Evolutionary conservation across 2,113 vertebrate species (phyloP).

Genomic region (Rhadina sibilatrix): DNA sequence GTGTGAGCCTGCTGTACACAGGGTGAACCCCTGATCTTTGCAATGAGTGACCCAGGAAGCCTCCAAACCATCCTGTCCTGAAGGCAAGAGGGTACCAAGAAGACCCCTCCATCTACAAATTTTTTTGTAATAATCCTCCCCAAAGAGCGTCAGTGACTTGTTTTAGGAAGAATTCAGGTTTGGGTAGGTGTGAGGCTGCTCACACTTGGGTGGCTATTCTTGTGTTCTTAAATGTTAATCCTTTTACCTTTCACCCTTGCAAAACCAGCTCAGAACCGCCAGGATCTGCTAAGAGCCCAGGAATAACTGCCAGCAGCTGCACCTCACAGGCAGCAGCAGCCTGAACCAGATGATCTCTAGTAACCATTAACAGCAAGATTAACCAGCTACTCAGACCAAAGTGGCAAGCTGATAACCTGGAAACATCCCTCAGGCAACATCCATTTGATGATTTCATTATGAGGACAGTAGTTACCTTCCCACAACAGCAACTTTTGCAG

Average conservation of each 20-base stretch:
- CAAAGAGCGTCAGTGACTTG: neutral
- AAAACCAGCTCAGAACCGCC: neutral
- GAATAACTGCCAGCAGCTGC: neutral
- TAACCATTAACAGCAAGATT: constrained; percentile 6
- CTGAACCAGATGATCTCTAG: neutral
- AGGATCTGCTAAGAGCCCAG: neutral
- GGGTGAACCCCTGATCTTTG: neutral
- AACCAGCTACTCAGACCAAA: neutral
- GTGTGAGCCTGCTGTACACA: neutral
- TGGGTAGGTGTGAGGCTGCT: neutral
- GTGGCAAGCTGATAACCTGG: neutral
- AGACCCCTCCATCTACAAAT: neutral
- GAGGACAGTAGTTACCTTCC: neutral
- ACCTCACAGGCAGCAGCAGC: neutral
- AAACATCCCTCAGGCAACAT: neutral
- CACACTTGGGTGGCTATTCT: neutral
- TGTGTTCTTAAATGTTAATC: neutral
- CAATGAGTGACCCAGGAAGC: neutral
- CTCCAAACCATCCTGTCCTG: neutral
- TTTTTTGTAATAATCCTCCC: neutral
- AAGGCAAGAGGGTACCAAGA: fast-evolving
- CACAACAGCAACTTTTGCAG: neutral
- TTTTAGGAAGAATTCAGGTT: neutral
- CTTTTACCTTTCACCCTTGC: neutral
- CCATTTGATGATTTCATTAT: neutral